Evolutionary conservation across 2,888 invertebrate genomes (phyloP), one percentile per base, ranked within the genome.

Genomic region (Antheraea yamamai): DNA sequence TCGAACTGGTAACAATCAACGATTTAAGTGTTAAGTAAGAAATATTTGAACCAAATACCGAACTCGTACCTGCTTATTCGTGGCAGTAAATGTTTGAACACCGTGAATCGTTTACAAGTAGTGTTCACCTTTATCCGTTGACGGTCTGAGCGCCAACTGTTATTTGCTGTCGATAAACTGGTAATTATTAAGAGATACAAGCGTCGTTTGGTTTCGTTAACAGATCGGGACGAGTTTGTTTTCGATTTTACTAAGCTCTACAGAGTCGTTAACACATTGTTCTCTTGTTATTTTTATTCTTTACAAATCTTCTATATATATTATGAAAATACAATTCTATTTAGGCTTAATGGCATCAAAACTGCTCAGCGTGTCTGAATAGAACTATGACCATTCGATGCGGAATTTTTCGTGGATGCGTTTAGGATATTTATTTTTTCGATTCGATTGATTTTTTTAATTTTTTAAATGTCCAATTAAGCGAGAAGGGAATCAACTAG

Each of bases 51-150:
- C 71, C 55, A 74, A 74, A 74, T 74, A 71, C 74, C 58, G 58
- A 23, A 30, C 70, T 12, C 8, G 23, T 30, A 26, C 64, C 64
- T 20, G 26, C 16, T 66, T 39, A 39, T n/a, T 39, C 55, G 61
- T 80, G 77, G 76, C 75, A 73, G 78, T 81, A 81, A 81, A 82
- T 82, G 81, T 83, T 85, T 87, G 81, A 55, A 58, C 52, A 58
- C 39, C 52, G 55, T 55, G 70, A 70, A 70, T 55, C 74, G 55
- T n/a, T 70, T 68, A 39, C 70, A 52, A 39, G n/a, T n/a, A 66
- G 64, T 71, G 74, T 74, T 70, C 58, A 52, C 26, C n/a, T 68
- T n/a, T 74, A 58, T 58, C 58, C 70, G 74, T 52, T 68, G 30
- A 52, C 66, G 16, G 68, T 58, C 7, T 18, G 14, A 23, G 3